Evolutionary conservation across 2,888 invertebrate genomes (phyloP).

Genomic region (Melieria crassipennis): DNA sequence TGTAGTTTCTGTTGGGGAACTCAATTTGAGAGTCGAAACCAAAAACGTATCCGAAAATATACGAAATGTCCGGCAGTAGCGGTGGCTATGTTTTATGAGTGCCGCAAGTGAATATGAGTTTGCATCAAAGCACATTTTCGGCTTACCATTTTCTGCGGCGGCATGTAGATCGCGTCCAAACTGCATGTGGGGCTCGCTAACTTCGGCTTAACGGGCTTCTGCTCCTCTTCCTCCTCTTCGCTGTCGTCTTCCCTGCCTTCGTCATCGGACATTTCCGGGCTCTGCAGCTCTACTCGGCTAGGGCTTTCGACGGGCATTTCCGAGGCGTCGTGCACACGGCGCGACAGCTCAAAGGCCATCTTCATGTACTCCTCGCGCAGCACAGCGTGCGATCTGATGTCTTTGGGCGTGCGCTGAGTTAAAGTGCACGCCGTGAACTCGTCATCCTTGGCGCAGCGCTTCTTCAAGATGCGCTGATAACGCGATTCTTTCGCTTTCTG

Average conservation of each 20-base stretch:
- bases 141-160: conserved; percentile 57
- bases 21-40: no score
- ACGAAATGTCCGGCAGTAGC: no score
- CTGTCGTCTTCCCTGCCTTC: conserved; percentile 46
- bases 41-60: no score
- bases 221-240: conserved; percentile 41
- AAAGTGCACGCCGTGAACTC: conserved; percentile 51
- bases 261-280: conserved; percentile 46
- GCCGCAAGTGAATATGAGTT: no score
- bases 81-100: no score
- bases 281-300: conserved; percentile 49
- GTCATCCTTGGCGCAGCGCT: conserved; percentile 50
- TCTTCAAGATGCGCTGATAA: conserved; percentile 46
- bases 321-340: conserved; percentile 50
- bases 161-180: conserved; percentile 50
- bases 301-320: conserved; percentile 35
- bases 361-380: conserved; percentile 51
- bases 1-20: no score
- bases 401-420: conserved; percentile 49
- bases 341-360: conserved; percentile 41
- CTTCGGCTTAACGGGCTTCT: conserved; percentile 46
- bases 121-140: no score
- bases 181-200: conserved; percentile 55
- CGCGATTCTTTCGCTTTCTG: conserved; percentile 53
- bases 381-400: conserved; percentile 49